Evolutionary conservation across 2,113 vertebrate genomes (phyloP).

Genomic region (Hiodon tergisus): DNA sequence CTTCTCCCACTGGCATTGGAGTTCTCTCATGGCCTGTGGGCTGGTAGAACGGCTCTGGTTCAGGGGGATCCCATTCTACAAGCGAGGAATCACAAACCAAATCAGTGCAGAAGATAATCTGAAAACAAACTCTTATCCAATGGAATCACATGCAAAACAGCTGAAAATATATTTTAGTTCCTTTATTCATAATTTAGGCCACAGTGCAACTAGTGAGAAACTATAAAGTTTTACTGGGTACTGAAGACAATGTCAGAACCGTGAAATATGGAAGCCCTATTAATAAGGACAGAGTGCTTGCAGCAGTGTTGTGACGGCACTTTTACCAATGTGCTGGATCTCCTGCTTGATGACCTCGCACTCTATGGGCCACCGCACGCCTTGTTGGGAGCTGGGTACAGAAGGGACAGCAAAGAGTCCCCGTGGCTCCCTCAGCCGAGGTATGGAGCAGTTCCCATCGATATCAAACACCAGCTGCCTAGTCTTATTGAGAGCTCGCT

Average conservation of each 20-base stretch:
- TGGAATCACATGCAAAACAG: no score
- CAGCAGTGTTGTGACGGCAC: no score
- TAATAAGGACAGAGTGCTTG: no score
- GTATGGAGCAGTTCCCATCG: conserved; percentile 41
- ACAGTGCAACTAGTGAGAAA: no score
- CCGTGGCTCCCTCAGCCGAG: conserved; percentile 60
- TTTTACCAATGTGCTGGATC: conserved; percentile 74
- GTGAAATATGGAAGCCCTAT: no score
- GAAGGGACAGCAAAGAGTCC: conserved; percentile 61
- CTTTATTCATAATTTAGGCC: no score
- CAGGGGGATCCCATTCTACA: conserved; percentile 77
- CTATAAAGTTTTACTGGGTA: no score
- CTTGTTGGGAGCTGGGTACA: conserved; percentile 32
- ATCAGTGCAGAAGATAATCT: no score
- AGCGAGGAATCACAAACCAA: conserved; percentile 4
- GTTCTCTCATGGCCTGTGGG: conserved; percentile 50
- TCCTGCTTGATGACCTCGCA: conserved; percentile 76
- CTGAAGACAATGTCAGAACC: no score
- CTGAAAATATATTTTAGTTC: no score
- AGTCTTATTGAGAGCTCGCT: conserved; percentile 47
- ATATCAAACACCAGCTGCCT: conserved; percentile 62
- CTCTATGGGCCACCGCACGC: conserved; percentile 78
- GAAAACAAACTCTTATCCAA: no score
- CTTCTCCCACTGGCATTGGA: conserved; percentile 41
- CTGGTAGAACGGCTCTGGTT: conserved; percentile 78